Evolutionary conservation across 2,113 vertebrate species (phyloP).

Genomic region (Xerus inauris): DNA sequence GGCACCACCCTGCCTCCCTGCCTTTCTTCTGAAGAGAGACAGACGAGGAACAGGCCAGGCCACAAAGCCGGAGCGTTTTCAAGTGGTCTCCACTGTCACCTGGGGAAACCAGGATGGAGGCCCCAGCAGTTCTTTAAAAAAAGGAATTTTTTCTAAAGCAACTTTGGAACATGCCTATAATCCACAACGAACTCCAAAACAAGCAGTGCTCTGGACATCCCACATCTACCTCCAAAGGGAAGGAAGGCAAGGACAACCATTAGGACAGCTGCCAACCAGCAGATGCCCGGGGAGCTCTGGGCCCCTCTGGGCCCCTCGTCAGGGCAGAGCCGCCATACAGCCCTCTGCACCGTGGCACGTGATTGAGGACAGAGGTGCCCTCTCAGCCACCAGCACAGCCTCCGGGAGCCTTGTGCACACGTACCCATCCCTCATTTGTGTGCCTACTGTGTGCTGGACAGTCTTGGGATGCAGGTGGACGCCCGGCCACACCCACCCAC

Average conservation of each 20-base stretch:
- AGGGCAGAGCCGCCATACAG: too few species aligned
- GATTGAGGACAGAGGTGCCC: neutral
- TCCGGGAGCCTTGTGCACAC: accelerated
- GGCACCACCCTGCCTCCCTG: neutral
- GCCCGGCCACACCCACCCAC: neutral
- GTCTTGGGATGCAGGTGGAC: neutral
- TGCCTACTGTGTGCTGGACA: neutral
- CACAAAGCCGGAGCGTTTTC: neutral
- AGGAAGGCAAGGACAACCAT: neutral
- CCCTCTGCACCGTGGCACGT: neutral
- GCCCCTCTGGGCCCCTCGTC: neutral
- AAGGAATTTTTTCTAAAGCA: neutral
- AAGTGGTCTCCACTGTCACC: neutral
- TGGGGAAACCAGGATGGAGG: neutral
- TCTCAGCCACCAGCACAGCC: accelerated
- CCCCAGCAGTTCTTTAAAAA: neutral
- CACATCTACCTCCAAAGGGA: neutral
- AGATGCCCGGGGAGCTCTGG: neutral
- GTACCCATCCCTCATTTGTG: accelerated
- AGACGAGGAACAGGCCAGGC: neutral
- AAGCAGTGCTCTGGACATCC: neutral
- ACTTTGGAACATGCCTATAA: neutral
- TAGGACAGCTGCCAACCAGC: neutral
- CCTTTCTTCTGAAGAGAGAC: neutral
- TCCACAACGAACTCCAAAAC: neutral